Evolutionary conservation across 2,797 vertebrate genomes (phyloP).

Genomic region (Pseudochromis fuscus): DNA sequence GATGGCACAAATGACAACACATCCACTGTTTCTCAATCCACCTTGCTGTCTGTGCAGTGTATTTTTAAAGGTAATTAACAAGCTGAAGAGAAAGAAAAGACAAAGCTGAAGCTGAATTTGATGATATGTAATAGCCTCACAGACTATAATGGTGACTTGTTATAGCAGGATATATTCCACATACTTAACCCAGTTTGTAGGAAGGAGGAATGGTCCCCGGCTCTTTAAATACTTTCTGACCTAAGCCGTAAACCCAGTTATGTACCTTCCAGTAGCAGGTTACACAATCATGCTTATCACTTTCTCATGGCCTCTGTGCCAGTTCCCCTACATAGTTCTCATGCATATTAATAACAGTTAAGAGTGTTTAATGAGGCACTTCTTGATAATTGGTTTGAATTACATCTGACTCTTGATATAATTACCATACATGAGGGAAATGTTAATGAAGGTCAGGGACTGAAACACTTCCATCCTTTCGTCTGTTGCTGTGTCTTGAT

Average conservation of each 20-base stretch:
- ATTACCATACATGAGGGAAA: constrained; percentile 18
- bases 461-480: not conserved
- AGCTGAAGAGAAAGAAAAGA: not conserved
- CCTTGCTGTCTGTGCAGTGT: not conserved
- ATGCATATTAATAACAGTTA: constrained; percentile 11
- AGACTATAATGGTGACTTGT: constrained; percentile 19
- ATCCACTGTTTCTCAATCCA: no score
- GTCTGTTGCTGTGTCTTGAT: no score
- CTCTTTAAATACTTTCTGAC: constrained; percentile 73
- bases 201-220: constrained; percentile 15
- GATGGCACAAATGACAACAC: not conserved
- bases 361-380: constrained; percentile 1
- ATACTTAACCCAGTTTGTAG: constrained; percentile 52
- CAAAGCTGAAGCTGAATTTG: not conserved
- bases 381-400: constrained; percentile 20
- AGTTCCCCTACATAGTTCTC: constrained; percentile 6
- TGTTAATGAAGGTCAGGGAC: constrained; percentile 3
- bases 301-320: constrained; percentile 30
- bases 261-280: constrained; percentile 36
- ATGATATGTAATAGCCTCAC: constrained; percentile 5
- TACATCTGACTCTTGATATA: constrained; percentile 12
- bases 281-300: constrained; percentile 37
- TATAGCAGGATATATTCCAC: not conserved
- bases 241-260: constrained; percentile 50
- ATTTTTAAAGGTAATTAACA: not conserved